phyloP scores from a whole-genome alignment of 2,888 invertebrate species.

The Graphium colonna region DNA sequence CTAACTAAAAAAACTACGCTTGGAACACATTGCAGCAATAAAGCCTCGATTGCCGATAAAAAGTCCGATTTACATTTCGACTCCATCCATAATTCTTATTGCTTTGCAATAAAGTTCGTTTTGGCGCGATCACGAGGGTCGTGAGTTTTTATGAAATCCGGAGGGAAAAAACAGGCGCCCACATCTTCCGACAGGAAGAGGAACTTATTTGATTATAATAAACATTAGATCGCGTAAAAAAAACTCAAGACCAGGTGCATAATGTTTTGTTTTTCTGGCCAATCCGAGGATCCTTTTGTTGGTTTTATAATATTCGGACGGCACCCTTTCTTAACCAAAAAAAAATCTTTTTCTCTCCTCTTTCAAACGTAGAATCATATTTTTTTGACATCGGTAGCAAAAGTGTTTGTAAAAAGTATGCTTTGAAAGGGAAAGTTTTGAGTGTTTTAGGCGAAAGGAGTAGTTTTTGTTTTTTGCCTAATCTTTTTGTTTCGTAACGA shows the following conservation, averaged over 20 bases:
- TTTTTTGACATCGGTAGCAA: conserved; percentile 43
- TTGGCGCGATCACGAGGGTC: conserved; percentile 24
- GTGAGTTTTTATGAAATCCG: conserved; percentile 37
- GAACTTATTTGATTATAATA: conserved; percentile 77
- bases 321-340: conserved; percentile 53
- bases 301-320: conserved; percentile 57
- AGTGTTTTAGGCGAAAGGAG: conserved; percentile 1
- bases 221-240: conserved; percentile 62
- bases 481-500: background rate
- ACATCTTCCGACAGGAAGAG: conserved; percentile 74
- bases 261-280: conserved; percentile 52
- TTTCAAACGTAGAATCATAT: conserved; percentile 31
- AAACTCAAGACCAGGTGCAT: conserved; percentile 70
- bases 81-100: conserved; percentile 29
- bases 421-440: conserved; percentile 61
- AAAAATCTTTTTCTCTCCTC: conserved; percentile 40
- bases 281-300: conserved; percentile 47
- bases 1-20: conserved; percentile 41
- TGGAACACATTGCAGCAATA: conserved; percentile 66
- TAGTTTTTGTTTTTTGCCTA: conserved; percentile 30
- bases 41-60: conserved; percentile 39
- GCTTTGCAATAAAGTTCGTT: conserved; percentile 33
- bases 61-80: conserved; percentile 31
- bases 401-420: conserved; percentile 40
- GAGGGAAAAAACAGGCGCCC: conserved; percentile 60